Base-by-base conservation (phyloP, 2,888 invertebrate genomes). In the Nemurella pictetii region DNA sequence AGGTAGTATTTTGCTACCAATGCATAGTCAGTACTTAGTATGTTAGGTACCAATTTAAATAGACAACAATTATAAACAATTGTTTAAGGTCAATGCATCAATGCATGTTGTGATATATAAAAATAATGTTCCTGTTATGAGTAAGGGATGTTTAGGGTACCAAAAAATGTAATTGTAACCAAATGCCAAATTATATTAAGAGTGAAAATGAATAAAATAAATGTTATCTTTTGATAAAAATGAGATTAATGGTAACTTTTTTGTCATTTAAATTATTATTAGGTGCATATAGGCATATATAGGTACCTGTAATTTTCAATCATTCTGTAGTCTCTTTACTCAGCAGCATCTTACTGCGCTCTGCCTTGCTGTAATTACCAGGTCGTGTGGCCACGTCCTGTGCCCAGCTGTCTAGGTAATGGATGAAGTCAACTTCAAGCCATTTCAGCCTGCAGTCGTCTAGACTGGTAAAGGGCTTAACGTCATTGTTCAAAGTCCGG, bases 221-320 rank as follows among this genome's bases (percentile, higher is more conserved):
- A n/a, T n/a, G n/a, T n/a, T n/a, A n/a, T n/a, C n/a, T n/a, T n/a
- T n/a, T n/a, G n/a, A 73, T 7, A n/a, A 73, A 73, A 32, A 9
- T 32, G 9, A 32, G 32, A 32, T n/a, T n/a, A n/a, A n/a, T n/a
- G n/a, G n/a, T n/a, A n/a, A n/a, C n/a, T n/a, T n/a, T 5, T 32
- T 32, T 32, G 32, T 32, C 32, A 32, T 5, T 32, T 3, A 32
- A 3, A 32, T 32, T 32, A n/a, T n/a, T n/a, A n/a, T n/a, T n/a
- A n/a, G n/a, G n/a, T 32, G 9, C 3, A 32, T 32, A 32, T 5
- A 5, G 32, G 9, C 4, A 5, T 32, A 9, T 32, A 20, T 7
- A 20, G 3, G 73, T 73, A 73, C 73, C 73, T 73, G 73, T 73
- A n/a, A 73, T 73, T 73, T 73, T 73, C 73, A 73, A 73, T 73